phyloP scores from a whole-genome alignment of 2,888 invertebrate species.

The Caenorhabditis panamensis region DNA sequence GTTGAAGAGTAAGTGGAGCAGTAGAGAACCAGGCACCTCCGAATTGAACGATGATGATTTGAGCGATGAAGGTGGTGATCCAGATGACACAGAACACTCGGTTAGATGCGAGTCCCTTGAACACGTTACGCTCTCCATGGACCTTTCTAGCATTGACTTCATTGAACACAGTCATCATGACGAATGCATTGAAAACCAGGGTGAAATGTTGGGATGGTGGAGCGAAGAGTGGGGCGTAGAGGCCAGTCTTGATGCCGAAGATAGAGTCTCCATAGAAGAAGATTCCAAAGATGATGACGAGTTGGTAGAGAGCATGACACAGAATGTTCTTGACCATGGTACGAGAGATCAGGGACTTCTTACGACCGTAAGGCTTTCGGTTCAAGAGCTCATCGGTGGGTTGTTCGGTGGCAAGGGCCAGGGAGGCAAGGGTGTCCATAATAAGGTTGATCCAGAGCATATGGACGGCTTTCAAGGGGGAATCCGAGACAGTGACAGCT shows the following conservation, averaged over 20 bases:
- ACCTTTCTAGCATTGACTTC: slow-evolving; percentile 99
- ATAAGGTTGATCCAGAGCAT: slow-evolving; percentile 85
- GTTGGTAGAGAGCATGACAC: slow-evolving; percentile 80
- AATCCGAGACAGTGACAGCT: slow-evolving; percentile 82
- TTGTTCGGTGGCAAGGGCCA: slow-evolving; percentile 84
- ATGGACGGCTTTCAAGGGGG: slow-evolving; percentile 81
- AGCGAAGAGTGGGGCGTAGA: slow-evolving; percentile 87
- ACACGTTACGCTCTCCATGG: slow-evolving; percentile 98
- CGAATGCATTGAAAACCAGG: slow-evolving; percentile 98
- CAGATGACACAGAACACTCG: slow-evolving; percentile 98
- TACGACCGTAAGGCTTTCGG: slow-evolving; percentile 82
- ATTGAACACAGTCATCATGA: slow-evolving; percentile 99
- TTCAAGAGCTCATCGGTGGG: slow-evolving; percentile 83
- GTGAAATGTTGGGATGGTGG: slow-evolving; percentile 98
- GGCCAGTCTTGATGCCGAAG: slow-evolving; percentile 93
- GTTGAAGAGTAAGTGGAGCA: slow-evolving; percentile 89
- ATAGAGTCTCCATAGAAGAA: slow-evolving; percentile 91
- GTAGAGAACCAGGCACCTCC: slow-evolving; percentile 91
- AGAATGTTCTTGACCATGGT: slow-evolving; percentile 90
- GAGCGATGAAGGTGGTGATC: slow-evolving; percentile 90
- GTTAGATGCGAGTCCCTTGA: slow-evolving; percentile 95
- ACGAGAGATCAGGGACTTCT: slow-evolving; percentile 85
- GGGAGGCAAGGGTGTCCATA: slow-evolving; percentile 84
- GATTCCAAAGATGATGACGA: slow-evolving; percentile 91
- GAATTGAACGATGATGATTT: slow-evolving; percentile 96